A percentile compares a stretch with the other conserved stretches of the same genome.
Conservation (phyloP, 1,140 invertebrate species). For the Pseudachorutes palmiensis region DNA sequence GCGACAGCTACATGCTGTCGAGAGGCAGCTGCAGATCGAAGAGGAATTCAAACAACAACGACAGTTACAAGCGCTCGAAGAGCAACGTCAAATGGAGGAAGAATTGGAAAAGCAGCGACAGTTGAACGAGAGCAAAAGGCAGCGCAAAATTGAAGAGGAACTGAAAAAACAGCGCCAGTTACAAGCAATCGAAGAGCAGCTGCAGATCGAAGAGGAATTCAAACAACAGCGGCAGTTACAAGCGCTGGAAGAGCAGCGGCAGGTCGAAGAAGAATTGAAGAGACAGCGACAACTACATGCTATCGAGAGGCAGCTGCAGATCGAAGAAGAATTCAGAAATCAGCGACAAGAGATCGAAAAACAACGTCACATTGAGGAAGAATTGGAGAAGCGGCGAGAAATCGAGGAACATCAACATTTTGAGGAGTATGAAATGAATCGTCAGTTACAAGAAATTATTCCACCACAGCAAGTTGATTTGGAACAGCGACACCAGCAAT, state of each 20-base stretch:
- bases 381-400: neutral
- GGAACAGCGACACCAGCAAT: too few relatives aligned
- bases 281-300: neutral
- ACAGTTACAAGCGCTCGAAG: neutral
- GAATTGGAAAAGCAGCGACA: neutral
- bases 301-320: neutral
- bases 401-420: too few relatives aligned
- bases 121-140: neutral
- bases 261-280: neutral
- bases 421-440: too few relatives aligned
- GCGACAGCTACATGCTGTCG: neutral
- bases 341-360: neutral
- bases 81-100: neutral
- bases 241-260: neutral
- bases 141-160: neutral
- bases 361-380: neutral
- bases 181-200: neutral
- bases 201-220: neutral
- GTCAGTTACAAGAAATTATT: too few relatives aligned
- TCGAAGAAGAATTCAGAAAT: neutral
- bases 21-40: neutral
- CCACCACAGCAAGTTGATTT: too few relatives aligned
- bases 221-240: neutral
- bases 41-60: neutral
- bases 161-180: neutral